These are phyloP conservation scores for Fringilla coelebs DNA, from an alignment of 2,797 vertebrate genomes.

Conservation along the genomic window DNA sequence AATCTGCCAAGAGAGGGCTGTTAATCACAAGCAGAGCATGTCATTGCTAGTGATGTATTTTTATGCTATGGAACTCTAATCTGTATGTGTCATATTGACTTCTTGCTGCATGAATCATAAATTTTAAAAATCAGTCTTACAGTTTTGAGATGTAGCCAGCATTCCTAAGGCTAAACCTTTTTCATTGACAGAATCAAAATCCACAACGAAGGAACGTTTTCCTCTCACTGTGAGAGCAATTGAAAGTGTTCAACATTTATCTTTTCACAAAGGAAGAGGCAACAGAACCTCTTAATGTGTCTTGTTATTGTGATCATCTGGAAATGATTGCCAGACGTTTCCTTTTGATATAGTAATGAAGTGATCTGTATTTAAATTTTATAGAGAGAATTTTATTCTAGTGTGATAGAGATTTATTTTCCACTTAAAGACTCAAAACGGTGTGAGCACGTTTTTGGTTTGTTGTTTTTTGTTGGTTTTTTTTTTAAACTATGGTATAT, in stretches of 20 bases:
- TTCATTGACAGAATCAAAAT: slow-evolving; percentile 66
- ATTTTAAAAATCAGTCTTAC: slow-evolving; percentile 70
- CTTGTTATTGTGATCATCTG: slow-evolving; percentile 77
- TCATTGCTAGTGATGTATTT: slow-evolving; percentile 67
- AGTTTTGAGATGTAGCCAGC: slow-evolving; percentile 73
- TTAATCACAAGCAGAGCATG: slow-evolving; percentile 67
- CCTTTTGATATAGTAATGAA: slow-evolving; percentile 74
- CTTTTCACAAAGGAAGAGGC: slow-evolving; percentile 63
- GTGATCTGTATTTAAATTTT: slow-evolving; percentile 79
- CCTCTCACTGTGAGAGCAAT: slow-evolving; percentile 50
- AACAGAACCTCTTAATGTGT: slow-evolving; percentile 68
- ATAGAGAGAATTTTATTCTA: slow-evolving; percentile 81
- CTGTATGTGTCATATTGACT: slow-evolving; percentile 75
- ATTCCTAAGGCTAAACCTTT: slow-evolving; percentile 81
- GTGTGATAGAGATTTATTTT: slow-evolving; percentile 82
- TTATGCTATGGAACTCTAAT: slow-evolving; percentile 73
- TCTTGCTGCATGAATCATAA: slow-evolving; percentile 79
- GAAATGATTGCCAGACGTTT: slow-evolving; percentile 73
- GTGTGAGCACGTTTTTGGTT: slow-evolving; percentile 32
- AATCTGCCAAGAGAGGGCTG: slow-evolving; percentile 57
- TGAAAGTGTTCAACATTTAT: slow-evolving; percentile 51
- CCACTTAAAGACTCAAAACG: slow-evolving; percentile 70
- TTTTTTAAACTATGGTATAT: slow-evolving; percentile 77
- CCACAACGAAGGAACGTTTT: slow-evolving; percentile 47
- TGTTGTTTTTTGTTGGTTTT: slow-evolving; percentile 52